Conservation (phyloP, 2,888 invertebrate genomes). For the Watsonalla cultraria region DNA sequence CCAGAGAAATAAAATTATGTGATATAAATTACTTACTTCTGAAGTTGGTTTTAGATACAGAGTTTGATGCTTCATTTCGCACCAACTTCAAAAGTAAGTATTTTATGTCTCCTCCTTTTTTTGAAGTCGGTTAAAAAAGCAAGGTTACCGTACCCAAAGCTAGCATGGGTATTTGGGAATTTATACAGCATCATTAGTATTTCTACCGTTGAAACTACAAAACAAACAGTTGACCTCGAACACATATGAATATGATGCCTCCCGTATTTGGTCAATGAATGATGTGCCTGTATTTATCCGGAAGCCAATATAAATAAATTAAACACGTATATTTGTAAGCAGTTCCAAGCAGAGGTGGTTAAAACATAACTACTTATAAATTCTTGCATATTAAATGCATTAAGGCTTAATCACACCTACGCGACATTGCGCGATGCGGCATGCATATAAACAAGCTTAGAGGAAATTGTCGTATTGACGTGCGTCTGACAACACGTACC, state of each 20-base stretch:
- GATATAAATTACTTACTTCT: too few species aligned
- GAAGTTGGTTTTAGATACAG: too few species aligned
- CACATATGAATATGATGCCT: not conserved
- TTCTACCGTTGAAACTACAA: too few species aligned
- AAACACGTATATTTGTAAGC: not conserved
- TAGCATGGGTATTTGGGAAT: too few species aligned
- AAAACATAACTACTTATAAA: not conserved
- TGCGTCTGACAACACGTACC: not conserved
- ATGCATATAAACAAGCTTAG: not conserved
- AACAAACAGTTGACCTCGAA: too few species aligned
- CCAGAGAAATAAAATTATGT: too few species aligned
- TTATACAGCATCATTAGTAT: too few species aligned
- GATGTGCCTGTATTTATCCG: not conserved
- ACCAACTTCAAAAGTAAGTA: too few species aligned
- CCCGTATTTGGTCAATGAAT: not conserved
- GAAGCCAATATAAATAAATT: not conserved
- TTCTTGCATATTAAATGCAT: not conserved
- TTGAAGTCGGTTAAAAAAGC: too few species aligned
- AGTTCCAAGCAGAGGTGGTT: not conserved
- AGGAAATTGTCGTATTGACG: not conserved
- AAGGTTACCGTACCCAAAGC: too few species aligned
- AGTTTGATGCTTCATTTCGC: too few species aligned
- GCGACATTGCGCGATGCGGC: not conserved
- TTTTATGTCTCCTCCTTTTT: too few species aligned
- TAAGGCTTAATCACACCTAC: not conserved